Evolutionary conservation across 1,140 invertebrate genomes (phyloP).

Genomic region (Sminthurinus signatus): DNA sequence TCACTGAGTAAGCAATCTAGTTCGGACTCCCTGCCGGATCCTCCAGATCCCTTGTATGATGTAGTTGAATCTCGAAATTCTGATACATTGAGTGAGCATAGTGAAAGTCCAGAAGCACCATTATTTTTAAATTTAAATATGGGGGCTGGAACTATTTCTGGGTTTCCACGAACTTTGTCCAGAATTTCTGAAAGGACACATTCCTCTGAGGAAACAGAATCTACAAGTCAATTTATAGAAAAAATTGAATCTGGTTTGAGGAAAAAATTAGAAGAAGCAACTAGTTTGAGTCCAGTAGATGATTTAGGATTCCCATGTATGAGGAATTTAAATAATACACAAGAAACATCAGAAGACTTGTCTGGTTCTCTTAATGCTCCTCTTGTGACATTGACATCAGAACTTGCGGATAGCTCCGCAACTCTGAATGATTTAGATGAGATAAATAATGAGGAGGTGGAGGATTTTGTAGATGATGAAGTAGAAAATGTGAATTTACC

Average conservation of each 20-base stretch:
- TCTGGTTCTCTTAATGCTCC: slow-evolving; percentile 27
- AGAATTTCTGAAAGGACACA: slow-evolving; percentile 34
- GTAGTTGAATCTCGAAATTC: slow-evolving; percentile 19
- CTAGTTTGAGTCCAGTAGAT: slow-evolving; percentile 19
- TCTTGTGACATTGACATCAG: slow-evolving; percentile 35
- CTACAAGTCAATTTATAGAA: slow-evolving; percentile 32
- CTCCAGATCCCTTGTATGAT: slow-evolving; percentile 25
- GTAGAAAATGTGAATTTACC: slow-evolving; percentile 10
- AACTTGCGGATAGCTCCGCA: slow-evolving; percentile 33
- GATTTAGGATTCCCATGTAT: slow-evolving; percentile 15
- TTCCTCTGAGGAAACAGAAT: slow-evolving; percentile 21
- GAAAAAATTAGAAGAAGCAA: slow-evolving; percentile 19
- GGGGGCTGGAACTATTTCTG: slow-evolving; percentile 12
- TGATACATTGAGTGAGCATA: slow-evolving; percentile 23
- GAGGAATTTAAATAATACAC: slow-evolving; percentile 10
- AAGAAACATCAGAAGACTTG: slow-evolving; percentile 17
- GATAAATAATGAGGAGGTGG: slow-evolving; percentile 30
- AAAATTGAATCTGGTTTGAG: slow-evolving; percentile 36
- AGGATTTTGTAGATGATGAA: slow-evolving; percentile 16
- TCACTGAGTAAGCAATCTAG: slow-evolving; percentile 16
- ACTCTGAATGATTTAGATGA: slow-evolving; percentile 40
- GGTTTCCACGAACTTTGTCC: slow-evolving; percentile 19
- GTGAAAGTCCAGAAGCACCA: slow-evolving; percentile 15
- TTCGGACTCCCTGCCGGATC: slow-evolving; percentile 4
- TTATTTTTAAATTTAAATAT: background rate